Percentiles rank a stretch among this genome's conserved stretches.
Evolutionary conservation across 1,140 invertebrate species (phyloP).

Genomic region (Panagrolaimus sp.): DNA sequence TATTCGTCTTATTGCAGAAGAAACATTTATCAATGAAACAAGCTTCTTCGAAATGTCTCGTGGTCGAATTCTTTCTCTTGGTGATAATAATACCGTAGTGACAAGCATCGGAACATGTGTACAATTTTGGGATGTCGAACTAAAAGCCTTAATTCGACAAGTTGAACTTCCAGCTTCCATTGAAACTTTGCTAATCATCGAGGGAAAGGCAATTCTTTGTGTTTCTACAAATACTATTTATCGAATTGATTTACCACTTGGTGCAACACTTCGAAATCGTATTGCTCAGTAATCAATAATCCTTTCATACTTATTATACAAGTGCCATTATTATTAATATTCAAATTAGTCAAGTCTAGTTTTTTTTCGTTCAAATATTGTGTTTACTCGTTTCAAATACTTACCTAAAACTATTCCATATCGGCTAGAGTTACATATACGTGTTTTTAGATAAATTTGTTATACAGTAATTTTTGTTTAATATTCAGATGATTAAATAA

Average conservation of each 20-base stretch:
- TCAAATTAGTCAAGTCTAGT: too few relatives aligned
- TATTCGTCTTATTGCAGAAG: background rate
- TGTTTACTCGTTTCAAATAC: too few relatives aligned
- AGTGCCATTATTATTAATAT: too few relatives aligned
- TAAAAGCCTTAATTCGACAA: background rate
- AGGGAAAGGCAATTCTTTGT: background rate
- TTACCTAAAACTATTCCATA: too few relatives aligned
- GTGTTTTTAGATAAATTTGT: too few relatives aligned
- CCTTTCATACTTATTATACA: too few relatives aligned
- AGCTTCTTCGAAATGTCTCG: background rate
- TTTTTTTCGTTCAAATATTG: too few relatives aligned
- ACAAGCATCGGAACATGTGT: background rate
- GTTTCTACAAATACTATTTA: conserved; percentile 1
- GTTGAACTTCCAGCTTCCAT: background rate
- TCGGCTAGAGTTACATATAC: too few relatives aligned
- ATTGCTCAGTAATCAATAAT: too few relatives aligned
- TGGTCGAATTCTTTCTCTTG: background rate
- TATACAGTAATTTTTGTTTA: too few relatives aligned
- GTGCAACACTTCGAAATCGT: too few relatives aligned
- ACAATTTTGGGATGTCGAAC: background rate
- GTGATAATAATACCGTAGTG: background rate
- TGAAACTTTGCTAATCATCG: background rate
- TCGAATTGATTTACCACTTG: background rate
- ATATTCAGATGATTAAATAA: too few relatives aligned
- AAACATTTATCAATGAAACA: background rate